These are phyloP conservation scores for Drosophila mojavensis DNA, from an alignment of 1,140 invertebrate genomes.

Conservation along the genomic window DNA sequence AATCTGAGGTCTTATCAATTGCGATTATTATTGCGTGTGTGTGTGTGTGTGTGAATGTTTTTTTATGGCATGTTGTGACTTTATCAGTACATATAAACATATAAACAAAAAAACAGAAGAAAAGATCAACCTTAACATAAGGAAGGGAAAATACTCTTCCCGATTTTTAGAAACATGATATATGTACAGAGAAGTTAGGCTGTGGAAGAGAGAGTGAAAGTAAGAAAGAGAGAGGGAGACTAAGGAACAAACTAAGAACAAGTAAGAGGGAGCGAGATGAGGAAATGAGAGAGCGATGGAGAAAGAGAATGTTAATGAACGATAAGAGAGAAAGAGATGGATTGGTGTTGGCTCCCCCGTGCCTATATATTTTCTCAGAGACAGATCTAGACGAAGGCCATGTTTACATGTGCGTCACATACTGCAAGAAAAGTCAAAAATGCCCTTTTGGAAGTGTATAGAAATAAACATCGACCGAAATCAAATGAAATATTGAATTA, in stretches of 20 bases:
- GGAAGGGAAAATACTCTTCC: background rate
- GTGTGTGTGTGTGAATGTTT: conserved; percentile 9
- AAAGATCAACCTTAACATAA: background rate
- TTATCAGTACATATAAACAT: conserved; percentile 45
- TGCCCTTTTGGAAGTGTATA: background rate
- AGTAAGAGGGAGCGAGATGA: too few species aligned
- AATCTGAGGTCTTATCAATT: conserved; percentile 46
- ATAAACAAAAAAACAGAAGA: conserved; percentile 18
- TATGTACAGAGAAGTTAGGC: background rate
- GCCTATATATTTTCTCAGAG: too few species aligned
- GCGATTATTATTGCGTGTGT: conserved; percentile 35
- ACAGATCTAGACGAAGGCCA: too few species aligned
- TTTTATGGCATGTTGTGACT: conserved; percentile 33
- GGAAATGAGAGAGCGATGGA: too few species aligned
- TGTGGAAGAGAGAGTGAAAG: too few species aligned
- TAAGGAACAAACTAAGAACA: too few species aligned
- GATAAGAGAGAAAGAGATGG: too few species aligned
- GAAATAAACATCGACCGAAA: conserved; percentile 42
- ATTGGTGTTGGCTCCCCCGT: too few species aligned
- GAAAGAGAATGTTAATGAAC: too few species aligned
- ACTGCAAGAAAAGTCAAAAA: too few species aligned
- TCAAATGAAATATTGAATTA: conserved; percentile 75
- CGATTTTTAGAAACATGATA: background rate
- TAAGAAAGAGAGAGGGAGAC: too few species aligned
- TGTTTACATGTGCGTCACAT: too few species aligned